Evolutionary conservation across 2,888 invertebrate species (phyloP), one percentile per base, ranked within the genome.

Genomic region (Tetragnatha montana): DNA sequence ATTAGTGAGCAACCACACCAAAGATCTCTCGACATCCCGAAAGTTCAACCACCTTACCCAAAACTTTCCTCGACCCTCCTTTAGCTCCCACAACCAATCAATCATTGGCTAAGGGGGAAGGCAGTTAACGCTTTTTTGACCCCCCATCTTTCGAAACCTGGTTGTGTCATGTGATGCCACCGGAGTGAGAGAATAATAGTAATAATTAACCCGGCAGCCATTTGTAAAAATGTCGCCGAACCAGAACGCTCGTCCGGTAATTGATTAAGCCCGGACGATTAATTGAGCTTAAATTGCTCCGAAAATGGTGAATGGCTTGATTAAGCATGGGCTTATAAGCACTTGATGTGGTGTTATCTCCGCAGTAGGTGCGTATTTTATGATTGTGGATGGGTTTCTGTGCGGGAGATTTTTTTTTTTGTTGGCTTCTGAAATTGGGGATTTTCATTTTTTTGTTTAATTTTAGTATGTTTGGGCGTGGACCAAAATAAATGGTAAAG

Each of bases 161-260:
- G 69, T 47, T 8, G 47, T 69, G 80, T 69, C 80, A 81, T 35
- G n/a, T 47, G 80, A 81, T n/a, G 80, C 68, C 60, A 47, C 19
- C 22, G 80, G 4, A 35, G 47, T 12, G 80, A 49, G 80, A 70
- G 80, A 81, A 19, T 73, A 81, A 81, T 50, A 50, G 81, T 51
- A 21, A 73, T 22, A 70, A 81, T 73, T 81, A 73, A 81, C 81
- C 71, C 81, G 19, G 50, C 1, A 21, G 12, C 73, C 71, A 81
- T 81, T 81, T 81, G 81, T 73, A 81, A 81, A 73, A 81, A 81
- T 70, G 68, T 49, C 69, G 22, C 12, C 12, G 81, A n/a, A 81
- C 8, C 7, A 69, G 78, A 49, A 17, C 22, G 50, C 73, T 47
- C 49, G 81, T 7, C 21, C 14, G n/a, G 69, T 35, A 47, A 70